phyloP scores from a whole-genome alignment of 2,113 vertebrate genomes.

The Piaya cayana region DNA sequence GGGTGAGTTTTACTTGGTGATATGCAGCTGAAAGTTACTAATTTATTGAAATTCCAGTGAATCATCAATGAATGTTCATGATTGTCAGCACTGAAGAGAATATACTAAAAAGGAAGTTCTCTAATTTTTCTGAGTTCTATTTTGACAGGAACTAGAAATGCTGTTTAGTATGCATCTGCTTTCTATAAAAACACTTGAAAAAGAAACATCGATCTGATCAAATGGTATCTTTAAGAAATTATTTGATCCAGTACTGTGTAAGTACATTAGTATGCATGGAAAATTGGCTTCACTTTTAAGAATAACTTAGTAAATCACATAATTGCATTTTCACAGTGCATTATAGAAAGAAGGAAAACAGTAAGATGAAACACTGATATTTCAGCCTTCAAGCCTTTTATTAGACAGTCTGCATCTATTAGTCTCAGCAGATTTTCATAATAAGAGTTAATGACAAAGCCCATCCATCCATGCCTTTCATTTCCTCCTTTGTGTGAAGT shows the following conservation, averaged over 20 bases:
- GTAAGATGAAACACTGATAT: not conserved
- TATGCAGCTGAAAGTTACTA: not conserved
- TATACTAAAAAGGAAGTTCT: not conserved
- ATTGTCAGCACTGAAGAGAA: not conserved
- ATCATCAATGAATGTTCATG: not conserved
- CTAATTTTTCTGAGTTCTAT: not conserved
- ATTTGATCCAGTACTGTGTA: not conserved
- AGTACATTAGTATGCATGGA: not conserved
- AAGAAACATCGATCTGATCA: not conserved
- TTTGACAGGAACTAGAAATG: not conserved
- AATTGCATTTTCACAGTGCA: not conserved
- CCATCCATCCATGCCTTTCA: not conserved
- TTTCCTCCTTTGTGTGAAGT: constrained; percentile 14
- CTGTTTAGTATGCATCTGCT: not conserved
- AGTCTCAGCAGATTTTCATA: not conserved
- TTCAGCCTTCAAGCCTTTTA: not conserved
- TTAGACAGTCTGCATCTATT: not conserved
- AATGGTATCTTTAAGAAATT: not conserved
- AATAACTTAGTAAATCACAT: not conserved
- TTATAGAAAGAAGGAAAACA: not conserved
- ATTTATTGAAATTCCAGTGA: not conserved
- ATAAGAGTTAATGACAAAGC: constrained; percentile 3
- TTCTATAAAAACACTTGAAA: not conserved
- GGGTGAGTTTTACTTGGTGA: not conserved
- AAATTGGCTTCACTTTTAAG: not conserved